Conservation (phyloP, 2,113 vertebrate species). For the Macroglossus sobrinus region DNA sequence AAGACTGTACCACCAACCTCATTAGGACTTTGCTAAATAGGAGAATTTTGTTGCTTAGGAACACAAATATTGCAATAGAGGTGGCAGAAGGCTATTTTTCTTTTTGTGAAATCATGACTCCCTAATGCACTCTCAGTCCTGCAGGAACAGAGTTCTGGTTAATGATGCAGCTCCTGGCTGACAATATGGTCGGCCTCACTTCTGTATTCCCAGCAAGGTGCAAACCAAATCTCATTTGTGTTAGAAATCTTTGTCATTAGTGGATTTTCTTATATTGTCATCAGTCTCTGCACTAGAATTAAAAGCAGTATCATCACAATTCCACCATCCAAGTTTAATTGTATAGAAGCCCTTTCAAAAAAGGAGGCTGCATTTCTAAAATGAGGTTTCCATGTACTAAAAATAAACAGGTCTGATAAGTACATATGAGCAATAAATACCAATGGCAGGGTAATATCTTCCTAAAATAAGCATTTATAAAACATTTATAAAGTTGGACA, state of each 20-base stretch:
- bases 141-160: conserved; percentile 48
- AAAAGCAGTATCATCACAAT: background rate
- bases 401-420: background rate
- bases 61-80: conserved; percentile 70
- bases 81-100: background rate
- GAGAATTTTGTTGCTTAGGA: conserved; percentile 81
- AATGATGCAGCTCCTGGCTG: conserved; percentile 44
- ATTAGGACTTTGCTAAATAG: conserved; percentile 70
- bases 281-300: background rate
- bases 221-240: conserved; percentile 1
- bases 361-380: background rate
- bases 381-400: background rate
- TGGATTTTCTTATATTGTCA: background rate
- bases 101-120: conserved; percentile 54
- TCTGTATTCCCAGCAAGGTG: conserved; percentile 38
- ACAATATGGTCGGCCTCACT: background rate
- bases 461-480: background rate
- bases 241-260: conserved; percentile 37
- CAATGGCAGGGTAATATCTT: background rate
- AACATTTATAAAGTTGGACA: background rate
- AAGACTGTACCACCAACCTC: conserved; percentile 59
- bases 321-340: background rate
- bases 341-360: background rate
- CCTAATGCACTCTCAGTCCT: conserved; percentile 32
- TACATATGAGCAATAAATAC: background rate